Base-by-base conservation (phyloP, 2,797 vertebrate genomes). In the Epinephelus malabaricus region DNA sequence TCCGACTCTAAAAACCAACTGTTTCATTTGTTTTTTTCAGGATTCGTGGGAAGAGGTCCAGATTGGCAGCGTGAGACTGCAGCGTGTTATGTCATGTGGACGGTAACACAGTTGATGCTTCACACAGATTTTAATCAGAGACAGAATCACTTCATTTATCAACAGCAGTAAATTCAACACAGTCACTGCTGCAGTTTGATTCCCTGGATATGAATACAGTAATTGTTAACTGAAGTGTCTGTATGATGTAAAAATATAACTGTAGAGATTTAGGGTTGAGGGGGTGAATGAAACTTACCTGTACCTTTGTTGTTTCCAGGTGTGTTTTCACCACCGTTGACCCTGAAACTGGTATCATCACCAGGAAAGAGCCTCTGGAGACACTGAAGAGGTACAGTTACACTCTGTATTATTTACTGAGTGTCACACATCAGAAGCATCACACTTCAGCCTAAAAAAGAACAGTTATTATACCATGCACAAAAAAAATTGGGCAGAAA, bases 281-380 rank as follows among this genome's bases (percentile, higher is more conserved):
- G 34, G 53, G 14, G 14, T 17, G 17, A 43, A 34, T 40, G 50
- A 40, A 73, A 50, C 13, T 38, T 12, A 47, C 38, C 34, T 5
- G 2, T 11, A 1, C 69, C 6, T 92, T 47, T 79, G 4, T 92
- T 69, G 0, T 76, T 58, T 84, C 43, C 92, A 99, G 98, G 76
- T 99, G 98, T 78, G 10, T 98, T 90, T 92, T 98, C 60, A 99
- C 97, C 62, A 99, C 97, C 0, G 94, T 99, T 81, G 94, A 99
- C 91, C 97, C 97, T 2, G 95, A 98, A 84, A 98, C 97, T 0
- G 97, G 97, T 0, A 2, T 96, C 19, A 93, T 97, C 38, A 92
- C 53, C 88, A 95, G 96, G 56, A 97, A 97, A 82, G 97, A 99
- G 79, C 97, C 97, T 0, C 94, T 99, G 89, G 95, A 98, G 40